Evolutionary conservation across 2,113 vertebrate species (phyloP).

Genomic region (Microtus pennsylvanicus): DNA sequence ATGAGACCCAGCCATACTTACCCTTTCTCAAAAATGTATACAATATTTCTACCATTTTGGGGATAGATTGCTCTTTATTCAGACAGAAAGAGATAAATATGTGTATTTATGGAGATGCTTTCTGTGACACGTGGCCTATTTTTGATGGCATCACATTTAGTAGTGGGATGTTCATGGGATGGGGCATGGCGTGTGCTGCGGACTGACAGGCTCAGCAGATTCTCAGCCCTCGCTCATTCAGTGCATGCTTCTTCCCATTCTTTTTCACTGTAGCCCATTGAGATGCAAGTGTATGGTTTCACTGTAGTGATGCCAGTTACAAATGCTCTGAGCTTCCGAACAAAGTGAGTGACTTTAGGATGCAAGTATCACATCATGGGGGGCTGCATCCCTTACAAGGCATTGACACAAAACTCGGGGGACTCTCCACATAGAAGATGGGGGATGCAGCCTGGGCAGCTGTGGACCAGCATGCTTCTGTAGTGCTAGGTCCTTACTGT

Average conservation of each 20-base stretch:
- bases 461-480: neutral
- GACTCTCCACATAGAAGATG: neutral
- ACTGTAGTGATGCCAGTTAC: neutral
- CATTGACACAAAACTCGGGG: neutral
- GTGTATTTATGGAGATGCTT: neutral
- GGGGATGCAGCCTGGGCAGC: neutral
- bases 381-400: neutral
- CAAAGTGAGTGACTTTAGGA: neutral
- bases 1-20: neutral
- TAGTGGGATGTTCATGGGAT: neutral
- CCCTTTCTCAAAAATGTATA: constrained; percentile 2
- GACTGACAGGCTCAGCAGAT: neutral
- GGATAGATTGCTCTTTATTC: neutral
- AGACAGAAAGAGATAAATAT: neutral
- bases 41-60: neutral
- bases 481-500: neutral
- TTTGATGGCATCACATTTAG: neutral
- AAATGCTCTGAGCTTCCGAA: neutral
- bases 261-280: neutral
- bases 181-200: neutral
- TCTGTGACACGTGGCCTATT: neutral
- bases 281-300: neutral
- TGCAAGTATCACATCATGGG: neutral
- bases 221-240: no score
- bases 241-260: neutral